phyloP scores from a whole-genome alignment of 2,888 invertebrate species.

The Pherbina coryleti region DNA sequence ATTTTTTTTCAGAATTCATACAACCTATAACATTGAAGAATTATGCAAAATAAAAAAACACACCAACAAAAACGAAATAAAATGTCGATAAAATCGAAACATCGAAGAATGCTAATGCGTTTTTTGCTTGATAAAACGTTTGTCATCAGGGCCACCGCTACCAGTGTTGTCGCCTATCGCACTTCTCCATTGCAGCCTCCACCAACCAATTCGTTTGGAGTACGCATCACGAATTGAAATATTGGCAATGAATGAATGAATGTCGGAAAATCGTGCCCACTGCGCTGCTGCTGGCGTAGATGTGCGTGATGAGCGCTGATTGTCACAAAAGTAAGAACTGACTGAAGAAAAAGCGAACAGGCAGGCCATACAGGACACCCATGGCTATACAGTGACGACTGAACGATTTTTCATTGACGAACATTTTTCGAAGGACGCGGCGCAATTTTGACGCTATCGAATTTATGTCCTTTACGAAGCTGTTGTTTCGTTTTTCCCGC shows the following conservation, averaged over 20 bases:
- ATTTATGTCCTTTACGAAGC: background rate
- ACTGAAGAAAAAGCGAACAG: too few species aligned
- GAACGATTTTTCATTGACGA: slow-evolving; percentile 11
- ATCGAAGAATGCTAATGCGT: too few species aligned
- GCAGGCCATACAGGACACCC: background rate
- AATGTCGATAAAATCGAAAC: too few species aligned
- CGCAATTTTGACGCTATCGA: background rate
- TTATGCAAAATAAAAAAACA: too few species aligned
- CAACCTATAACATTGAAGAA: too few species aligned
- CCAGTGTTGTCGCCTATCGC: too few species aligned
- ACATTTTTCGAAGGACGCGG: background rate
- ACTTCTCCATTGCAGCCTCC: too few species aligned
- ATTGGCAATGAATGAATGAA: background rate
- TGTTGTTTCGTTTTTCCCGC: background rate
- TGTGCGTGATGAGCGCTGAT: slow-evolving; percentile 40
- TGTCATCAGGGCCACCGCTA: too few species aligned
- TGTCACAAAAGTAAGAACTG: slow-evolving; percentile 31
- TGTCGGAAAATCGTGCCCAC: background rate
- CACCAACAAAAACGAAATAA: too few species aligned
- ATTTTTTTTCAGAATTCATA: too few species aligned
- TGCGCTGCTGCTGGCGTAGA: slow-evolving; percentile 17
- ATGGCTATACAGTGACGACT: background rate
- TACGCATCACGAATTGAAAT: background rate
- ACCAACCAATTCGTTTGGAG: too few species aligned
- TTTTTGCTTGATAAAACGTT: too few species aligned